These are phyloP conservation scores for Drosophila pectinifera DNA, from an alignment of 1,140 invertebrate species.

Conservation along the genomic window DNA sequence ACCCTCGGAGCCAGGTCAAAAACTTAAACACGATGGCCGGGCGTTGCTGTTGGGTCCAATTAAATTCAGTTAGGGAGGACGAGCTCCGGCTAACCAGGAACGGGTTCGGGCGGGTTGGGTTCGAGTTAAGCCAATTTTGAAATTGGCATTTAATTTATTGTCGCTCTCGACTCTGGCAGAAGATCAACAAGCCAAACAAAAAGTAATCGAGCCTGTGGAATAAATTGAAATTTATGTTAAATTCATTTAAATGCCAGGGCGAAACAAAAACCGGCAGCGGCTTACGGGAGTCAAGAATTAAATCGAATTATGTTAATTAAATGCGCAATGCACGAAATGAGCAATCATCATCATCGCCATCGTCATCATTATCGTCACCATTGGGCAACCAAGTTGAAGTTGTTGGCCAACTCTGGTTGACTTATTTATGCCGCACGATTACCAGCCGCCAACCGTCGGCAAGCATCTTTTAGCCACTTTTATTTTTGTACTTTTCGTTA, in stretches of 20 bases:
- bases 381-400: constrained; percentile 36
- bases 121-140: constrained; percentile 12
- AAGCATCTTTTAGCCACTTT: constrained; percentile 28
- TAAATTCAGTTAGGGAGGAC: constrained; percentile 16
- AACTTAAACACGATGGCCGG: constrained; percentile 3
- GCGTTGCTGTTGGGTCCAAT: constrained; percentile 44
- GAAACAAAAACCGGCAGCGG: constrained; percentile 33
- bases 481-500: constrained; percentile 17
- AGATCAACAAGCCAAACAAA: constrained; percentile 3
- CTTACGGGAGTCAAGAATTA: constrained; percentile 23
- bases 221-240: constrained; percentile 62
- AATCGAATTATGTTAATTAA: constrained; percentile 80
- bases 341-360: constrained; percentile 28
- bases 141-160: constrained; percentile 45
- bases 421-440: constrained; percentile 71
- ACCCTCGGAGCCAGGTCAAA: not conserved
- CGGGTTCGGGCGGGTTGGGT: not conserved
- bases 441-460: constrained; percentile 45
- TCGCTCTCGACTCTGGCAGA: not conserved
- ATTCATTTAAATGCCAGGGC: constrained; percentile 52
- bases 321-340: constrained; percentile 47
- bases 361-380: constrained; percentile 11
- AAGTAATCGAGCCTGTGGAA: constrained; percentile 17
- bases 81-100: not conserved
- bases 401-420: constrained; percentile 67